These are phyloP conservation scores for Lochmaea crataegi DNA, from an alignment of 2,888 invertebrate genomes.

Conservation along the genomic window DNA sequence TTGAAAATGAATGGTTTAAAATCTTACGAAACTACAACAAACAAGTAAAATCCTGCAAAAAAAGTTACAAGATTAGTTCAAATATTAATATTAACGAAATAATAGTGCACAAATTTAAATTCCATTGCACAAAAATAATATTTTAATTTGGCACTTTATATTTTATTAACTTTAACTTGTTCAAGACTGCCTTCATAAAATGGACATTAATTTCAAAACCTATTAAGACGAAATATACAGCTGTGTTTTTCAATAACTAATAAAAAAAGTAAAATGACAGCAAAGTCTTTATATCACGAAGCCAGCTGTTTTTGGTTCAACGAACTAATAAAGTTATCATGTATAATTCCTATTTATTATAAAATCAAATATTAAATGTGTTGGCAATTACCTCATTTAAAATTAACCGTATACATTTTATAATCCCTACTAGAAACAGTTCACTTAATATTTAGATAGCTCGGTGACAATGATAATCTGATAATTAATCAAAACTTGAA, in stretches of 20 bases:
- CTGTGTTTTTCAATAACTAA: slow-evolving; percentile 4
- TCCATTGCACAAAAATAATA: too few relatives aligned
- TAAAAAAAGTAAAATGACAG: slow-evolving; percentile 3
- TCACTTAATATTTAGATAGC: too few relatives aligned
- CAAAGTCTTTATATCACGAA: background rate
- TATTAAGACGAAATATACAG: background rate
- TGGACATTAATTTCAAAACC: background rate
- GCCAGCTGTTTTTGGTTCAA: slow-evolving; percentile 13
- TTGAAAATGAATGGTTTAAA: too few relatives aligned
- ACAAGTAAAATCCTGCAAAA: too few relatives aligned
- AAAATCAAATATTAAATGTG: background rate
- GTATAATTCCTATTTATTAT: background rate
- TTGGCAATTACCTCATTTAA: background rate
- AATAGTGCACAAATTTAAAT: too few relatives aligned
- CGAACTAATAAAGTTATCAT: slow-evolving; percentile 6
- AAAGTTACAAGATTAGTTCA: too few relatives aligned
- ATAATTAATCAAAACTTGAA: too few relatives aligned
- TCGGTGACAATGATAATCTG: too few relatives aligned
- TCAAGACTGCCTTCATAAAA: background rate
- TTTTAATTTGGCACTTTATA: too few relatives aligned
- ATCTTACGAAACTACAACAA: too few relatives aligned
- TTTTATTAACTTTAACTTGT: background rate
- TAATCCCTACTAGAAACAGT: too few relatives aligned
- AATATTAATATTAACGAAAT: too few relatives aligned
- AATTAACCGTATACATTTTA: background rate